phyloP scores from a whole-genome alignment of 2,888 invertebrate genomes.

The Hemithea aestivaria region DNA sequence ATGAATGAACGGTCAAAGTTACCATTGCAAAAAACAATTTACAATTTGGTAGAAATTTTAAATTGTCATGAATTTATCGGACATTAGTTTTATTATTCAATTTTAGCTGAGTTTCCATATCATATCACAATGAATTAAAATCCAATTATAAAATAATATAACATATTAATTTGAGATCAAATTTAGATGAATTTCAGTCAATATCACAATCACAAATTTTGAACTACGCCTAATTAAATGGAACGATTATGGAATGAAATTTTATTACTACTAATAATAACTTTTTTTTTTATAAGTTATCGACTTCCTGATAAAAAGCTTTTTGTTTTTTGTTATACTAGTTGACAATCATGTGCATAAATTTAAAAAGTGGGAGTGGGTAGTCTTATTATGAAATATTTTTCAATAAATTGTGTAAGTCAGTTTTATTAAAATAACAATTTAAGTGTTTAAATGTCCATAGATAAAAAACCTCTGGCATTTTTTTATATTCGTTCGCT shows the following conservation, averaged over 20 bases:
- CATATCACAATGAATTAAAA: not conserved
- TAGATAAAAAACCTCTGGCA: no score
- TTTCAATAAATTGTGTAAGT: no score
- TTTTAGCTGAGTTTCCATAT: no score
- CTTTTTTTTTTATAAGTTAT: not conserved
- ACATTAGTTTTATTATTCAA: no score
- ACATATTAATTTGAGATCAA: constrained; percentile 23
- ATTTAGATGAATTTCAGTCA: constrained; percentile 22
- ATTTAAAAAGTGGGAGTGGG: no score
- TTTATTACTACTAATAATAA: constrained; percentile 1
- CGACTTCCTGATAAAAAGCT: no score
- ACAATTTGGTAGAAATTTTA: not conserved
- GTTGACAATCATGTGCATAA: no score
- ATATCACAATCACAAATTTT: constrained; percentile 25
- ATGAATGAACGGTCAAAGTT: constrained; percentile 2
- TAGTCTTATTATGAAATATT: no score
- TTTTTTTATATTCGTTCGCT: no score
- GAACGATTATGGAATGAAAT: constrained; percentile 20
- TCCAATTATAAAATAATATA: constrained; percentile 16
- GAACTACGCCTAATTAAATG: constrained; percentile 11
- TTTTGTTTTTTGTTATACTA: no score
- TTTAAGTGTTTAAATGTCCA: no score
- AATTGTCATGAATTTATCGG: not conserved
- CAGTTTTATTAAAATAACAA: no score
- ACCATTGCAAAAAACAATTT: not conserved